Conservation (phyloP, 2,797 vertebrate genomes). For the Kryptolebias ocellatus region DNA sequence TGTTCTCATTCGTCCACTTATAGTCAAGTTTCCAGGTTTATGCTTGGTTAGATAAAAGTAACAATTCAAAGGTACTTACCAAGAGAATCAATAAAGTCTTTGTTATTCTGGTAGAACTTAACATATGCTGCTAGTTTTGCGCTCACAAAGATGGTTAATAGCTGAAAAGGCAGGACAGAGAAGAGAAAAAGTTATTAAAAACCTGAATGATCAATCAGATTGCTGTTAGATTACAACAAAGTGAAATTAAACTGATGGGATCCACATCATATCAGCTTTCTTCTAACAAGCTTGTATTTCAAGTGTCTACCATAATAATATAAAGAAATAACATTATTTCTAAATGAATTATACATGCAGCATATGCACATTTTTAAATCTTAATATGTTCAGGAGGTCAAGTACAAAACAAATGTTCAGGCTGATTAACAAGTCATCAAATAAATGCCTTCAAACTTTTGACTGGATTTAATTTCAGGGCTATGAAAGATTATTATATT, state of each 20-base stretch:
- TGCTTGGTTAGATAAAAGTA: not conserved
- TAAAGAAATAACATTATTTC: too few relatives aligned
- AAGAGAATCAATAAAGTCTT: conserved; percentile 99
- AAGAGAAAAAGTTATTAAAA: conserved; percentile 12
- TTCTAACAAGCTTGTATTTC: too few relatives aligned
- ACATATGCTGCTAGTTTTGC: conserved; percentile 94
- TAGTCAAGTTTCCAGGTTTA: not conserved
- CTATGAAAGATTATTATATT: not conserved
- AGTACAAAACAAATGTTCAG: not conserved
- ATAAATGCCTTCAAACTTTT: too few relatives aligned
- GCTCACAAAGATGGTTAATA: conserved; percentile 98
- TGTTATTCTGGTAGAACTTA: conserved; percentile 98
- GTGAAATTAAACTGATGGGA: not conserved
- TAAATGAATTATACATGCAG: too few relatives aligned
- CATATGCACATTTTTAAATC: too few relatives aligned
- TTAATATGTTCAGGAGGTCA: too few relatives aligned
- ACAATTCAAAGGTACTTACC: conserved; percentile 84
- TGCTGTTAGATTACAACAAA: not conserved
- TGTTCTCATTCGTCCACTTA: not conserved
- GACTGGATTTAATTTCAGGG: too few relatives aligned
- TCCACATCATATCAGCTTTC: not conserved
- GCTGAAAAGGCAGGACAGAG: conserved; percentile 77
- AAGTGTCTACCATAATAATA: too few relatives aligned
- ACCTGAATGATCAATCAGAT: not conserved
- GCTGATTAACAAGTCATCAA: too few relatives aligned